Evolutionary conservation across 2,113 vertebrate genomes (phyloP).

Genomic region (Corythornis cristatus): DNA sequence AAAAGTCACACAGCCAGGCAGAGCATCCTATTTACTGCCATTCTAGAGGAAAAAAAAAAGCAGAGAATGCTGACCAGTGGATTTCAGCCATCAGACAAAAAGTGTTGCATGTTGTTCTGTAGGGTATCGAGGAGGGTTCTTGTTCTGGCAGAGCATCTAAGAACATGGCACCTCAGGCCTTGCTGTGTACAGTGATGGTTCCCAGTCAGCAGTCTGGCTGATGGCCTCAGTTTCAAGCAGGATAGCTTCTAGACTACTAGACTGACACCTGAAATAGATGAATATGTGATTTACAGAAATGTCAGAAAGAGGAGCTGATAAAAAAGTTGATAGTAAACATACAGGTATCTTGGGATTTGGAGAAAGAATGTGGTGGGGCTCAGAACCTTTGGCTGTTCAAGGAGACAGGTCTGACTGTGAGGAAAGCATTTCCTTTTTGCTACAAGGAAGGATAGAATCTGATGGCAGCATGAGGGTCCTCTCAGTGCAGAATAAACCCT

Average conservation of each 20-base stretch:
- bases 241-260: constrained; percentile 24
- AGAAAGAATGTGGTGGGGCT: neutral
- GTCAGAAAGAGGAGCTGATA: neutral
- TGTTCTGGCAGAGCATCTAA: neutral
- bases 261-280: constrained; percentile 38
- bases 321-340: neutral
- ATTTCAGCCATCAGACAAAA: neutral
- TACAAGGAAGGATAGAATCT: neutral
- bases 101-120: neutral
- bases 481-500: neutral
- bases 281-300: neutral
- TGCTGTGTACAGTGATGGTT: neutral
- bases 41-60: constrained; percentile 4
- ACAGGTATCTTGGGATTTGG: neutral
- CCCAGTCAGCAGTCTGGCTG: neutral
- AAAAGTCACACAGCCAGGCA: neutral
- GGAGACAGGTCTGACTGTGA: neutral
- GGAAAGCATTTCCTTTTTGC: neutral
- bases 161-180: neutral
- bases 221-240: neutral
- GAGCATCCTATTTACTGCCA: neutral
- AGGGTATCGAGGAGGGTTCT: neutral
- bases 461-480: neutral
- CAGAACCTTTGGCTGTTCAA: neutral
- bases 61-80: neutral